Conservation (phyloP, 2,797 vertebrate species). For the Chrysolophus pictus region DNA sequence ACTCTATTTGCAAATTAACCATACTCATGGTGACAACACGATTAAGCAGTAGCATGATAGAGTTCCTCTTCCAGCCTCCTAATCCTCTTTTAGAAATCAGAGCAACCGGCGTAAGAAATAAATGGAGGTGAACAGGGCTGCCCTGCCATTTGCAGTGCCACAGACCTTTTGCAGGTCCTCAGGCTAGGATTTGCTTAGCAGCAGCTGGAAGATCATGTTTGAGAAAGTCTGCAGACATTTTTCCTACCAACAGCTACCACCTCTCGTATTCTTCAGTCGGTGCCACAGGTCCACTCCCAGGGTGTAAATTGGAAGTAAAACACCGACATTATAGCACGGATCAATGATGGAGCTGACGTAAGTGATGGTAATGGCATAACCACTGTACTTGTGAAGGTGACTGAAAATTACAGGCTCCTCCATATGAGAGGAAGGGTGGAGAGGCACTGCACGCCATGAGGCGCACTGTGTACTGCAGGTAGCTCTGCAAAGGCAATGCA, state of each 20-base stretch:
- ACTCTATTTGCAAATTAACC: not conserved
- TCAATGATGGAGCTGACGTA: not conserved
- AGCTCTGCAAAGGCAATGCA: not conserved
- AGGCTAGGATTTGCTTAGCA: not conserved
- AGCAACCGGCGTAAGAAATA: fast-evolving
- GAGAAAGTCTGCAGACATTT: not conserved
- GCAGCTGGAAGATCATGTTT: not conserved
- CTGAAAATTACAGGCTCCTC: not conserved
- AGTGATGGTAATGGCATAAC: not conserved
- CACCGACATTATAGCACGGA: not conserved
- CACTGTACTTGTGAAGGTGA: not conserved
- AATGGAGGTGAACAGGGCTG: fast-evolving
- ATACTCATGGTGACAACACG: not conserved
- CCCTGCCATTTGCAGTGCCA: not conserved
- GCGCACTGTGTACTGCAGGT: fast-evolving
- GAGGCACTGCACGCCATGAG: fast-evolving
- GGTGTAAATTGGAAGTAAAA: not conserved
- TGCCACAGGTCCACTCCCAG: not conserved
- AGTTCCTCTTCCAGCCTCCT: not conserved
- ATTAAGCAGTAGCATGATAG: not conserved
- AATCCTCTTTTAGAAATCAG: not conserved
- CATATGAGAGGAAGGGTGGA: not conserved
- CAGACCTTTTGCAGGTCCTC: not conserved
- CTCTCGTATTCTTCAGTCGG: not conserved
- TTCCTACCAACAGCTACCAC: not conserved